Conservation (phyloP, 2,888 invertebrate genomes). For the Chesias legatella region DNA sequence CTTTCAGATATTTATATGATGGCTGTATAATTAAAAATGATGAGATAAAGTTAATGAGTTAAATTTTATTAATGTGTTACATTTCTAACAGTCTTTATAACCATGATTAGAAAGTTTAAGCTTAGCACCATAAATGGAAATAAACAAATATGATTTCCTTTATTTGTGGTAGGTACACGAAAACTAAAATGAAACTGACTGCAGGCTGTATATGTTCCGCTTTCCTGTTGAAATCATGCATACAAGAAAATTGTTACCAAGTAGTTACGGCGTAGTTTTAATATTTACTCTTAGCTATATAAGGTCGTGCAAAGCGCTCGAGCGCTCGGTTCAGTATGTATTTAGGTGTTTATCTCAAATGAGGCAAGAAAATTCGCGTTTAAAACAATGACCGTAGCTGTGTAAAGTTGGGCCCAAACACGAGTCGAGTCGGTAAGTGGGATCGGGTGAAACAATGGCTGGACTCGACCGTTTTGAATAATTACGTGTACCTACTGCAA, state of each 20-base stretch:
- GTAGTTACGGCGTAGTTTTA: slow-evolving; percentile 5
- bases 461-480: slow-evolving; percentile 42
- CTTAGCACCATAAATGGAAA: slow-evolving; percentile 11
- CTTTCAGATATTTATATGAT: too few species aligned
- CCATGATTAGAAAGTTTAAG: too few species aligned
- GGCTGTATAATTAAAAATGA: too few species aligned
- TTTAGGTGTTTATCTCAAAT: slow-evolving; percentile 25
- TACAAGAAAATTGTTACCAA: slow-evolving; percentile 3
- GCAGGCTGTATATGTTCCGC: slow-evolving; percentile 20
- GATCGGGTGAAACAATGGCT: slow-evolving; percentile 40
- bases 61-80: too few species aligned
- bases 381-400: slow-evolving; percentile 30
- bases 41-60: too few species aligned
- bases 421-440: slow-evolving; percentile 33
- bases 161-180: too few species aligned
- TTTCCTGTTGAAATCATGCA: slow-evolving; percentile 6
- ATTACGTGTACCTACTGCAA: slow-evolving; percentile 46
- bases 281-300: slow-evolving; percentile 4
- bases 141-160: slow-evolving; percentile 3
- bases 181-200: slow-evolving; percentile 31
- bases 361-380: slow-evolving; percentile 24
- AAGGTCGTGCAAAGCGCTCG: slow-evolving; percentile 8
- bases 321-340: slow-evolving; percentile 15
- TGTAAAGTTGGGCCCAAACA: slow-evolving; percentile 34
- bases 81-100: too few species aligned